Evolutionary conservation across 2,797 vertebrate species (phyloP).

Genomic region (Tiaroga cobitis): DNA sequence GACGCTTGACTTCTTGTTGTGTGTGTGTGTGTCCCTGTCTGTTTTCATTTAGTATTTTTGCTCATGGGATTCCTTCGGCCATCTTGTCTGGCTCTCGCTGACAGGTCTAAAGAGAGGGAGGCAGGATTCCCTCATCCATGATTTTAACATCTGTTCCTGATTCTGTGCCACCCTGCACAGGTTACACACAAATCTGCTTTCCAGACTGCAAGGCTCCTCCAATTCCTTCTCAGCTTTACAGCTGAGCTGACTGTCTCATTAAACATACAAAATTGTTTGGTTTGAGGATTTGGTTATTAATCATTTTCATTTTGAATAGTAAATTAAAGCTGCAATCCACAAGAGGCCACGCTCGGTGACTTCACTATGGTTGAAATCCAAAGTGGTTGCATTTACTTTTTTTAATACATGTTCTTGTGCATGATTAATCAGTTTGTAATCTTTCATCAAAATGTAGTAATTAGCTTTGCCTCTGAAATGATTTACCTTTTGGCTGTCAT

Average conservation of each 20-base stretch:
- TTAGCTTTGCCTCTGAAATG: not conserved
- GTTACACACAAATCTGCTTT: slow-evolving; percentile 43
- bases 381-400: not conserved
- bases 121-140: slow-evolving; percentile 58
- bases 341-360: not conserved
- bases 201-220: slow-evolving; percentile 4
- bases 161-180: slow-evolving; percentile 30
- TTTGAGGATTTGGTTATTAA: not conserved
- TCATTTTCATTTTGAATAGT: not conserved
- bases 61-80: slow-evolving; percentile 50
- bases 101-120: slow-evolving; percentile 55
- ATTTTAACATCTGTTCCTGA: slow-evolving; percentile 55
- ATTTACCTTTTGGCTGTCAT: not conserved
- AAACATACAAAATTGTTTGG: not conserved
- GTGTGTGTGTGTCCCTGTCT: slow-evolving; percentile 32
- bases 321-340: slow-evolving; percentile 1
- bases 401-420: not conserved
- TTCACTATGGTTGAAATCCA: not conserved
- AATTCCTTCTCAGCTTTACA: slow-evolving; percentile 8
- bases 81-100: slow-evolving; percentile 42
- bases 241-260: not conserved
- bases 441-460: not conserved
- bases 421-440: not conserved
- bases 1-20: slow-evolving; percentile 26
- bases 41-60: slow-evolving; percentile 43